Evolutionary conservation across 2,113 vertebrate genomes (phyloP).

Genomic region (Osmerus eperlanus): DNA sequence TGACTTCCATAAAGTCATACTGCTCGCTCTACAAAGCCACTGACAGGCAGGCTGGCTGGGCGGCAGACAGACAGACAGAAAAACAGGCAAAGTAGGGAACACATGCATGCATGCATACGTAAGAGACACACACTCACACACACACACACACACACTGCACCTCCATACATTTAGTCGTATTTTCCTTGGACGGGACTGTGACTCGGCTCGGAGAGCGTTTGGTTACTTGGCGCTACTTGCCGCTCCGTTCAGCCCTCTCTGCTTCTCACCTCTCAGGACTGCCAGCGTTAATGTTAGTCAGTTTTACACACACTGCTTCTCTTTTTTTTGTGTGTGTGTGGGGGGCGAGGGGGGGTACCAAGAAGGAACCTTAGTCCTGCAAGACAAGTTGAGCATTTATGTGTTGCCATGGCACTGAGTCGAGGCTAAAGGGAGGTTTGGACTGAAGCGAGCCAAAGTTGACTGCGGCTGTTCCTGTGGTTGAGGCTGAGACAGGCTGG

Average conservation of each 20-base stretch:
- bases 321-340: not conserved
- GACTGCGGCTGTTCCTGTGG: not conserved
- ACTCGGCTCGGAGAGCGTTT: not conserved
- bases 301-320: not conserved
- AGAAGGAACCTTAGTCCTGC: not conserved
- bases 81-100: too few relatives aligned
- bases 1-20: not conserved
- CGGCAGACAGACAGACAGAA: too few relatives aligned
- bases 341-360: not conserved
- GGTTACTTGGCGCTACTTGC: not conserved
- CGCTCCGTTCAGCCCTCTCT: not conserved
- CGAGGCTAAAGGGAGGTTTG: not conserved
- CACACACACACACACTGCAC: too few relatives aligned
- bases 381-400: constrained; percentile 1
- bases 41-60: too few relatives aligned
- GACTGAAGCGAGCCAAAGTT: not conserved
- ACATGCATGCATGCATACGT: too few relatives aligned
- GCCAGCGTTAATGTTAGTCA: not conserved
- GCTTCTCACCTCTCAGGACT: not conserved
- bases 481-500: constrained; percentile 1
- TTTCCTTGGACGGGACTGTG: not conserved
- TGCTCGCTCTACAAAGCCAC: too few relatives aligned
- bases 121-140: too few relatives aligned
- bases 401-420: not conserved
- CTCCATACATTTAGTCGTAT: not conserved